phyloP scores from a whole-genome alignment of 2,113 vertebrate species.

The Naja naja region DNA sequence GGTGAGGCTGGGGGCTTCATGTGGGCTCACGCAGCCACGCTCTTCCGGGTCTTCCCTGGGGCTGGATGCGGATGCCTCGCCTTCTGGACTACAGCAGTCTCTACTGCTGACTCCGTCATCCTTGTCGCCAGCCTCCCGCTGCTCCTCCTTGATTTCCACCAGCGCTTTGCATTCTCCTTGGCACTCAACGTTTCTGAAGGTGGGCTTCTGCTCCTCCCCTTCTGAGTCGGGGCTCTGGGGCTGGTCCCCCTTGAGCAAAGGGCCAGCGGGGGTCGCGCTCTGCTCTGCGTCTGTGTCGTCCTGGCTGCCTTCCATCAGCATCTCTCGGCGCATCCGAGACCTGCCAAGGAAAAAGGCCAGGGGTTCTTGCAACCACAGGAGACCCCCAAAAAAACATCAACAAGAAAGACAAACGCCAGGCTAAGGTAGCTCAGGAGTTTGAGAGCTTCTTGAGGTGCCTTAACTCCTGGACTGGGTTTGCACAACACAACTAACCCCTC shows the following conservation, averaged over 20 bases:
- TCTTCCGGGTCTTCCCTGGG: slow-evolving; percentile 69
- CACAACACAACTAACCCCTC: neutral
- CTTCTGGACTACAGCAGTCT: slow-evolving; percentile 50
- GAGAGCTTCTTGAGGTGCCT: neutral
- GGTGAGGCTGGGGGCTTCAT: slow-evolving; percentile 49
- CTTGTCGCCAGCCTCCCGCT: slow-evolving; percentile 51
- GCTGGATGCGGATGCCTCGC: slow-evolving; percentile 48
- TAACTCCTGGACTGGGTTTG: neutral
- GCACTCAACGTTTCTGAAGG: slow-evolving; percentile 42
- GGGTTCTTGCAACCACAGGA: neutral
- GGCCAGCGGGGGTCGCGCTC: slow-evolving; percentile 50
- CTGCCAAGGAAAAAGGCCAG: slow-evolving; percentile 65
- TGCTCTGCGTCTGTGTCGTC: slow-evolving; percentile 87
- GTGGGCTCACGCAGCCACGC: slow-evolving; percentile 45
- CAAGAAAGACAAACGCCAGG: neutral
- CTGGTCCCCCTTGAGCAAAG: slow-evolving; percentile 57
- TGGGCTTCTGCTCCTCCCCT: slow-evolving; percentile 78
- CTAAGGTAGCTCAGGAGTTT: neutral
- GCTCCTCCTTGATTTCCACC: slow-evolving; percentile 84
- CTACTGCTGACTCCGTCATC: slow-evolving; percentile 37
- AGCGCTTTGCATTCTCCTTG: slow-evolving; percentile 41
- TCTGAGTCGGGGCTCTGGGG: slow-evolving; percentile 81
- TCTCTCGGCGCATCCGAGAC: slow-evolving; percentile 96
- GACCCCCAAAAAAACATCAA: neutral
- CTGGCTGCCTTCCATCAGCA: slow-evolving; percentile 88